Conservation (phyloP, 1,140 invertebrate species). For the Anadara kagoshimensis region DNA sequence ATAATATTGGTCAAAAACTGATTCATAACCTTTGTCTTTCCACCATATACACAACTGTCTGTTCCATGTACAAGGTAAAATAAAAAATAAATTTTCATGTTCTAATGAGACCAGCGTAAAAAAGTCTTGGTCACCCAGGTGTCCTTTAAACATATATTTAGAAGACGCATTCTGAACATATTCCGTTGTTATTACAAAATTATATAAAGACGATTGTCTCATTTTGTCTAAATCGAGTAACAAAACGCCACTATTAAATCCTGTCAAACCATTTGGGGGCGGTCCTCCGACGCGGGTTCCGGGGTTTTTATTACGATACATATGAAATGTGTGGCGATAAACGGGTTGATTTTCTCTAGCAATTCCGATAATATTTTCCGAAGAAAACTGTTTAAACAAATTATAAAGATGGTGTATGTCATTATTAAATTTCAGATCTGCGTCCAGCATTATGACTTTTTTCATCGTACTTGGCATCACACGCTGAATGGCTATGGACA, state of each 20-base stretch:
- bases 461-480: slow-evolving; percentile 78
- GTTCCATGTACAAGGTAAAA: slow-evolving; percentile 88
- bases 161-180: slow-evolving; percentile 78
- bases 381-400: slow-evolving; percentile 81
- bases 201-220: slow-evolving; percentile 78
- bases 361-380: slow-evolving; percentile 82
- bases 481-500: slow-evolving; percentile 85
- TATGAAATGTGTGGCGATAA: slow-evolving; percentile 85
- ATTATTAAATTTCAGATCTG: slow-evolving; percentile 85
- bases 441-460: slow-evolving; percentile 85
- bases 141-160: slow-evolving; percentile 84
- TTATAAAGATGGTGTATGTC: slow-evolving; percentile 82
- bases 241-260: slow-evolving; percentile 88
- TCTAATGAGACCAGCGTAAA: slow-evolving; percentile 86
- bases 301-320: slow-evolving; percentile 80
- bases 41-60: slow-evolving; percentile 90
- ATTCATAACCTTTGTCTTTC: slow-evolving; percentile 84
- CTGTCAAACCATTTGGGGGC: slow-evolving; percentile 80
- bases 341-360: slow-evolving; percentile 87
- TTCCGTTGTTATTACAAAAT: slow-evolving; percentile 77
- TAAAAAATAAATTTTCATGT: slow-evolving; percentile 83
- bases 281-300: slow-evolving; percentile 79
- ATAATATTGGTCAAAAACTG: slow-evolving; percentile 86
- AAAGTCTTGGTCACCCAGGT: slow-evolving; percentile 92
- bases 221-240: slow-evolving; percentile 84